Conservation (phyloP, 2,113 vertebrate genomes). For the Psophia crepitans region DNA sequence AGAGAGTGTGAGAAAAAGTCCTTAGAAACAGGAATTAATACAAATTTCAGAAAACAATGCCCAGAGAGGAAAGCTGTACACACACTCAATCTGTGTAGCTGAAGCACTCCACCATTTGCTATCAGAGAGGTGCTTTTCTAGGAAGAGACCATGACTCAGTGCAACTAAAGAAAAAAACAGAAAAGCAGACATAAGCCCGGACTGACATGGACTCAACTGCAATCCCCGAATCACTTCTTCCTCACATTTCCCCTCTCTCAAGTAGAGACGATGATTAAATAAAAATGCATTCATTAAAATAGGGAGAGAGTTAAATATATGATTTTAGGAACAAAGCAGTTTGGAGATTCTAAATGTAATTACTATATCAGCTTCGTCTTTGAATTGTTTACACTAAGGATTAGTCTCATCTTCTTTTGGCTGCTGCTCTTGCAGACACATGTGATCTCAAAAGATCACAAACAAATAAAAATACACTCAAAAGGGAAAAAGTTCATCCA, state of each 20-base stretch:
- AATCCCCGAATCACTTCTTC: neutral
- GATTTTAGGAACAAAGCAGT: neutral
- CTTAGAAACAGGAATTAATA: neutral
- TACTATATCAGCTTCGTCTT: neutral
- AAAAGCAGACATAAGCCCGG: neutral
- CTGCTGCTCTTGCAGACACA: neutral
- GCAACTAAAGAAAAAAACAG: neutral
- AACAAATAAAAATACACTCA: neutral
- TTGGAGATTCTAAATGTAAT: neutral
- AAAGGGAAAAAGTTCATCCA: neutral
- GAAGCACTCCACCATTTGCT: neutral
- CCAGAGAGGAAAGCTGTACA: neutral
- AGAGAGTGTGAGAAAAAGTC: neutral
- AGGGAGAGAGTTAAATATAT: neutral
- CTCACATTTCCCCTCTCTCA: neutral
- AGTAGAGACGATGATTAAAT: neutral
- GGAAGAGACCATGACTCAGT: neutral
- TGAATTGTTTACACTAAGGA: neutral
- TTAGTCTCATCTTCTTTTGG: neutral
- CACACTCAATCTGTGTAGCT: neutral
- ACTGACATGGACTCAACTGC: neutral
- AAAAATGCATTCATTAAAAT: neutral
- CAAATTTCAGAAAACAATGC: neutral
- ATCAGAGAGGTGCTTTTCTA: neutral
- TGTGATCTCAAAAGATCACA: neutral